phyloP scores from a whole-genome alignment of 30 jellyfish, hydroid and myxozoan species.

The Hydractinia symbiolongicarpus region DNA sequence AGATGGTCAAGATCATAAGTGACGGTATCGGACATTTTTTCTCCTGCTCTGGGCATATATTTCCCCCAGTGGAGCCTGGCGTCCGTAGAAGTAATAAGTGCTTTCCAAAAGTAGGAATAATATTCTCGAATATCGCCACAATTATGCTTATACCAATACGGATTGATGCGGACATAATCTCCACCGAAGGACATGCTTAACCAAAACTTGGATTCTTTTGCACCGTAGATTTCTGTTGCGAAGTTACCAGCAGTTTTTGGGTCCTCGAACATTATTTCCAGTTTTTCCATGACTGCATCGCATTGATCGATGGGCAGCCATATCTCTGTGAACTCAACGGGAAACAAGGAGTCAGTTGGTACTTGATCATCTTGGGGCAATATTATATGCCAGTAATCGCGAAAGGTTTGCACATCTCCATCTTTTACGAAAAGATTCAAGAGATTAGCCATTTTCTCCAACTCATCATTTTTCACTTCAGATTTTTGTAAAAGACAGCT shows the following conservation, averaged over 20 bases:
- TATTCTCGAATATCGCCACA: background rate
- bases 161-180: background rate
- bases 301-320: slow-evolving; percentile 25
- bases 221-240: slow-evolving; percentile 13
- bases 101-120: slow-evolving; percentile 4
- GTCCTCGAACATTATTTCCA: background rate
- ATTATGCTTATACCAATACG: slow-evolving; percentile 10
- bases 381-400: background rate
- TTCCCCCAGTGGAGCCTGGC: slow-evolving; percentile 21
- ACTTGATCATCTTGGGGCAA: slow-evolving; percentile 27
- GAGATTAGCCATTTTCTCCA: background rate
- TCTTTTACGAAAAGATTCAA: background rate
- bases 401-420: background rate
- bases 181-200: background rate
- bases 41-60: slow-evolving; percentile 2
- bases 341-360: slow-evolving; percentile 1
- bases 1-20: background rate
- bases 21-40: background rate
- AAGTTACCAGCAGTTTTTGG: slow-evolving; percentile 8
- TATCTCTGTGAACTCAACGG: slow-evolving; percentile 5
- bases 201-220: slow-evolving; percentile 13
- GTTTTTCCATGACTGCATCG: slow-evolving; percentile 1
- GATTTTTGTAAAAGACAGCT: background rate
- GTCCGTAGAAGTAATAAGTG: background rate
- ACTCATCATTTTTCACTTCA: background rate